Base-by-base conservation (phyloP, 1,140 invertebrate genomes). In the Sarcophaga bullata region DNA sequence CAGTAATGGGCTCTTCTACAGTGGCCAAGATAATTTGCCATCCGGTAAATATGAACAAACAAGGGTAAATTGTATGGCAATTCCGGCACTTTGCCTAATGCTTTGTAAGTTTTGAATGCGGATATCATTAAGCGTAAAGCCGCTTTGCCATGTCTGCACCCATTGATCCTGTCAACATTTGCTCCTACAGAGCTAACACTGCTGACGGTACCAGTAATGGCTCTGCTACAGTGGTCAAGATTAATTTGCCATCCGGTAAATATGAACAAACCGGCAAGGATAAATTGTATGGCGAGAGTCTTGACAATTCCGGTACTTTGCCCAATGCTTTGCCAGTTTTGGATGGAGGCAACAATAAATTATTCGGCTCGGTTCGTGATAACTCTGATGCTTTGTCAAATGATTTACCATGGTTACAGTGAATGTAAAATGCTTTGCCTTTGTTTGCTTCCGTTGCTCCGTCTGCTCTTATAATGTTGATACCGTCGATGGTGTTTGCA, bases 381-480 rank as follows among this genome's bases (percentile, higher is more conserved):
- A 86, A 86, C 15, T 87, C 86, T 15, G 84, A 83, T 15, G 11
- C 0, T 72, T 49, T 82, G 37, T 88, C 89, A 7, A 84, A 87
- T 17, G 85, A 84, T 0, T 84, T 92, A n/a, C n/a, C n/a, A n/a
- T n/a, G n/a, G n/a, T n/a, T n/a, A n/a, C n/a, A n/a, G n/a, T n/a
- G n/a, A n/a, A n/a, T n/a, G n/a, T n/a, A n/a, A n/a, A n/a, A n/a
- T n/a, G n/a, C n/a, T n/a, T n/a, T n/a, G n/a, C n/a, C n/a, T n/a
- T n/a, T n/a, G 4, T 91, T 92, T 84, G 89, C 86, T 8, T 88
- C 91, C 8, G 54, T 85, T 6, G 83, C 25, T 92, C 94, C 80
- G 87, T 94, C 8, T 94, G 93, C 86, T 93, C 92, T n/a, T 93
- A 92, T n/a, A 92, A 92, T 6, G 83, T 92, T 5, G 88, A 86